phyloP scores from a whole-genome alignment of 2,113 vertebrate genomes.

The Corythaixoides concolor region DNA sequence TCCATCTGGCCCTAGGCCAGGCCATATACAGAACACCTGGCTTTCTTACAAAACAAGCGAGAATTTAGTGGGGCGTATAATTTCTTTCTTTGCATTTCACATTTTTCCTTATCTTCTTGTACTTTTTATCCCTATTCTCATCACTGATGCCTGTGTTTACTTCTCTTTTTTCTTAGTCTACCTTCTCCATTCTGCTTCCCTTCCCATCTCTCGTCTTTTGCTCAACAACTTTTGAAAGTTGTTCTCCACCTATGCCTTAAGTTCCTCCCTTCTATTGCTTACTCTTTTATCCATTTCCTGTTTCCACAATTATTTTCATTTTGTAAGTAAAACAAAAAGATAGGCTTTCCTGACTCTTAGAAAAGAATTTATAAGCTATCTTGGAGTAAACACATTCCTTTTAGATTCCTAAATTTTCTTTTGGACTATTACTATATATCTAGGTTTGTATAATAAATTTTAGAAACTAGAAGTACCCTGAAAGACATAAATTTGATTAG shows the following conservation, averaged over 20 bases:
- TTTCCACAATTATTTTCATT: neutral
- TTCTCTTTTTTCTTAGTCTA: neutral
- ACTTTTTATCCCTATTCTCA: neutral
- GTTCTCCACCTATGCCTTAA: neutral
- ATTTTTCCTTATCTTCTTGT: neutral
- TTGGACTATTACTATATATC: neutral
- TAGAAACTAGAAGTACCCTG: neutral
- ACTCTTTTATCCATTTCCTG: neutral
- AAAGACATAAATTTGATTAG: neutral
- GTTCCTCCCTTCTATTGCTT: neutral
- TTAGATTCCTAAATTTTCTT: neutral
- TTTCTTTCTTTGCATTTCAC: neutral
- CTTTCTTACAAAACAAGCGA: neutral
- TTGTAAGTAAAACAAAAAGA: neutral
- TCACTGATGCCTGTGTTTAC: neutral
- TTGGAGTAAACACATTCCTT: neutral
- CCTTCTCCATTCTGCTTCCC: neutral
- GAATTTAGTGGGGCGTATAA: neutral
- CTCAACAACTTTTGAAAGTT: too few species aligned
- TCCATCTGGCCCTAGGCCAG: neutral
- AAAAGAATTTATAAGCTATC: neutral
- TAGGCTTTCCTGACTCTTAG: neutral
- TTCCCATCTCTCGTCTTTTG: neutral
- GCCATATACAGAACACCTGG: neutral
- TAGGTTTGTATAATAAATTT: neutral